A percentile compares a stretch with the other conserved stretches of the same genome.
phyloP scores from a whole-genome alignment of 1,140 invertebrate genomes.

The Drusus annulatus region DNA sequence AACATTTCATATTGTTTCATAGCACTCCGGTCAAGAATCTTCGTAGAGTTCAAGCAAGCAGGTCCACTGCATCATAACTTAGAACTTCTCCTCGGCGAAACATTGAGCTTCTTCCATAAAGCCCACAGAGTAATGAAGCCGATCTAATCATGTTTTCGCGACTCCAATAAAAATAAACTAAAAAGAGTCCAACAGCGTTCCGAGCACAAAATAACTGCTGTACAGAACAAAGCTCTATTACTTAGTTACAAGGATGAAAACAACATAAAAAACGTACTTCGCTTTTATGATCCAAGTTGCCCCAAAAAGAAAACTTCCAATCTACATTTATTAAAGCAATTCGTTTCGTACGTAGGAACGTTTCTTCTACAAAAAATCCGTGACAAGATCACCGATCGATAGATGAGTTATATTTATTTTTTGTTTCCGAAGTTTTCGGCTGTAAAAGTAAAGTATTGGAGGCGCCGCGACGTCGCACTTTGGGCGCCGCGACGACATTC shows the following conservation, averaged over 20 bases:
- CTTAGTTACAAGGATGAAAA: slow-evolving; percentile 26
- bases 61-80: too few species aligned
- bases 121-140: not conserved
- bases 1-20: too few species aligned
- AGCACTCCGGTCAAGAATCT: too few species aligned
- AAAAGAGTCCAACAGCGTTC: not conserved
- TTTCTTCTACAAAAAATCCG: slow-evolving; percentile 10
- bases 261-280: slow-evolving; percentile 25
- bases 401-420: slow-evolving; percentile 28
- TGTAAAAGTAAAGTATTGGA: slow-evolving; percentile 18
- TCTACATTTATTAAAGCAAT: slow-evolving; percentile 37
- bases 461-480: not conserved
- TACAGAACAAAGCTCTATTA: slow-evolving; percentile 20
- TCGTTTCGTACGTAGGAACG: slow-evolving; percentile 2
- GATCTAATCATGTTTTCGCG: slow-evolving; percentile 15
- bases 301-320: not conserved
- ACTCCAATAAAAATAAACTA: slow-evolving; percentile 25
- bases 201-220: not conserved
- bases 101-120: slow-evolving; percentile 5
- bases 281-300: slow-evolving; percentile 4
- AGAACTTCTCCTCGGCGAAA: not conserved
- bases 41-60: too few species aligned
- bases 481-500: not conserved
- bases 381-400: slow-evolving; percentile 20
- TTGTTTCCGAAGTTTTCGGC: slow-evolving; percentile 25